A percentile compares a stretch with the other conserved stretches of the same genome.
These are phyloP conservation scores for Agrotis clavis DNA, from an alignment of 2,888 invertebrate species.

Conservation along the genomic window DNA sequence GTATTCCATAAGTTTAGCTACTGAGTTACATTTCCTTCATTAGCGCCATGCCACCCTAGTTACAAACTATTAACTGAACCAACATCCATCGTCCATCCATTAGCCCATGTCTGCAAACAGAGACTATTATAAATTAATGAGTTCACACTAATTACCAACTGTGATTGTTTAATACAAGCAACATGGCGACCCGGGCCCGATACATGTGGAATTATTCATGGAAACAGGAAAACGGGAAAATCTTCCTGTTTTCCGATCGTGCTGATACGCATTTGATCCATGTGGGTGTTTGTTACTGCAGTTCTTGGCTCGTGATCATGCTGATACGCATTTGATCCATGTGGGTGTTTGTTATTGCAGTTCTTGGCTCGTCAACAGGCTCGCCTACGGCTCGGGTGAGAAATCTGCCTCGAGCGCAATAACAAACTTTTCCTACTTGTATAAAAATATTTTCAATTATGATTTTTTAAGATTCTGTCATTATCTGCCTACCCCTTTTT, in stretches of 20 bases:
- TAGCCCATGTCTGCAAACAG: constrained; percentile 35
- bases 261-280: neutral
- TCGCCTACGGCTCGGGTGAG: no score
- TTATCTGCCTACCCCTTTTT: no score
- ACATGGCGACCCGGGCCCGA: neutral
- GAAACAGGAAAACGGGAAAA: neutral
- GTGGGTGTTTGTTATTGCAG: no score
- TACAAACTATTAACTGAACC: constrained; percentile 24
- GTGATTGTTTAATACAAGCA: constrained; percentile 35
- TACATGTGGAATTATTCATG: constrained; percentile 38
- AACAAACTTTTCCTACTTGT: no score
- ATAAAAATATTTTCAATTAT: no score
- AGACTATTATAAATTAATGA: constrained; percentile 36
- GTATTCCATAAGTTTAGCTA: no score
- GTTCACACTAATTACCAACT: constrained; percentile 45
- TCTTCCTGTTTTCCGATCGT: neutral
- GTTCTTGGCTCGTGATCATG: no score
- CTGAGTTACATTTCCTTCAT: neutral
- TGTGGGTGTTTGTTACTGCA: no score
- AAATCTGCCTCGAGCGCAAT: no score
- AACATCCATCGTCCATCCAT: constrained; percentile 39
- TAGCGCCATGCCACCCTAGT: neutral
- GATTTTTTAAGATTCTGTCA: no score
- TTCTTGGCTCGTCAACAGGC: no score
- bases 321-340: neutral